Evolutionary conservation across 2,888 invertebrate genomes (phyloP).

Genomic region (Phasia obesa): DNA sequence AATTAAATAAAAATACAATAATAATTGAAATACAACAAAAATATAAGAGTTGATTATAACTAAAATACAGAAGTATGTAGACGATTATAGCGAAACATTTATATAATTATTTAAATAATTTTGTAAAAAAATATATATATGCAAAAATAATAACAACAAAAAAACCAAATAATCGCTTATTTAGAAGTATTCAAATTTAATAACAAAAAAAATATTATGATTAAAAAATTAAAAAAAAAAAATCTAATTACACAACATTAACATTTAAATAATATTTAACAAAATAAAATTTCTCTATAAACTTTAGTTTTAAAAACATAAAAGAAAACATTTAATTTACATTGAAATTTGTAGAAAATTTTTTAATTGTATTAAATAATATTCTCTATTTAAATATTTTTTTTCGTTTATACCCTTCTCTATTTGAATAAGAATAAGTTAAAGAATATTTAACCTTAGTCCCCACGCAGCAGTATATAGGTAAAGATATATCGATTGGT

Average conservation of each 20-base stretch:
- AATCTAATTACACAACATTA: not conserved
- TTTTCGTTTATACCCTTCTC: too few relatives aligned
- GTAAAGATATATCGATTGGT: too few relatives aligned
- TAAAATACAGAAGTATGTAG: not conserved
- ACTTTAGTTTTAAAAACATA: not conserved
- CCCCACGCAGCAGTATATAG: too few relatives aligned
- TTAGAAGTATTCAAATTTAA: constrained; percentile 20
- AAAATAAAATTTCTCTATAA: not conserved
- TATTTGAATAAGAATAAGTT: too few relatives aligned
- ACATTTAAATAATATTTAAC: not conserved
- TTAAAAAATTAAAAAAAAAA: not conserved
- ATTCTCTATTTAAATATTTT: too few relatives aligned
- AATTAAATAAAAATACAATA: constrained; percentile 41
- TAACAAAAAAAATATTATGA: constrained; percentile 6
- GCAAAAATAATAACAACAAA: constrained; percentile 48
- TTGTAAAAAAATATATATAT: constrained; percentile 20
- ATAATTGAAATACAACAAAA: constrained; percentile 43
- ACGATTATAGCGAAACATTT: not conserved
- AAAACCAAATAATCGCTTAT: constrained; percentile 5
- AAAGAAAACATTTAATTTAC: not conserved
- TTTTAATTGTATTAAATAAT: too few relatives aligned
- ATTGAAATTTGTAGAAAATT: too few relatives aligned
- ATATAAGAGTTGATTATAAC: not conserved
- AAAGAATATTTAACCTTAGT: too few relatives aligned
- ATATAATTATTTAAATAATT: constrained; percentile 1